Conservation (phyloP, 2,113 vertebrate genomes). For the Climacteris rufus region DNA sequence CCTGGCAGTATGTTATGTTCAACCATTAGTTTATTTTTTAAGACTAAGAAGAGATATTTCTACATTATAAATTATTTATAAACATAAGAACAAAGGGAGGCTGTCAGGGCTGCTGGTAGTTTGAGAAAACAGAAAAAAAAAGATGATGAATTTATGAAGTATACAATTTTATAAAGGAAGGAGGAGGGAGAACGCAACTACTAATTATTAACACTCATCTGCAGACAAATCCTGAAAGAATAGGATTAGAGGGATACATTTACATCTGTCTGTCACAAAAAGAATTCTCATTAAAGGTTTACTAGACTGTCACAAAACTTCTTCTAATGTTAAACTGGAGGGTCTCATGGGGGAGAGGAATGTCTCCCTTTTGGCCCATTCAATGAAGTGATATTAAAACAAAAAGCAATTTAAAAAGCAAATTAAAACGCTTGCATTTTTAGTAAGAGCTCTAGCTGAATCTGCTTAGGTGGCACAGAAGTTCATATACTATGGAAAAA, state of each 20-base stretch:
- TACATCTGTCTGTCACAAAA: conserved; percentile 76
- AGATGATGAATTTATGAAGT: conserved; percentile 71
- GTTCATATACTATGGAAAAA: background rate
- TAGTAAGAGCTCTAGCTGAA: background rate
- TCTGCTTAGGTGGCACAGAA: conserved; percentile 2
- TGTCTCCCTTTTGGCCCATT: background rate
- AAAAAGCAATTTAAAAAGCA: background rate
- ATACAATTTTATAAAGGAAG: conserved; percentile 68
- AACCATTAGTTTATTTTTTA: conserved; percentile 82
- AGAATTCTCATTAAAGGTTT: conserved; percentile 76
- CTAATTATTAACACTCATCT: conserved; percentile 79
- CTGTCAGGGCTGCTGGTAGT: conserved; percentile 74
- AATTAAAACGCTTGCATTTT: background rate
- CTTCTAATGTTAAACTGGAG: conserved; percentile 62
- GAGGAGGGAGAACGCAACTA: conserved; percentile 52
- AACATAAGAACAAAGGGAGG: conserved; percentile 78
- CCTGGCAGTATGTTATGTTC: conserved; percentile 72
- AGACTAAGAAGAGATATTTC: conserved; percentile 80
- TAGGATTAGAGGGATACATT: conserved; percentile 77
- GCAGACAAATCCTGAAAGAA: conserved; percentile 72
- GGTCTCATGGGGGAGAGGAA: background rate
- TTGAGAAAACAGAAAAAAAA: conserved; percentile 68
- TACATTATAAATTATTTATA: conserved; percentile 82
- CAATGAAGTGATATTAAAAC: background rate
- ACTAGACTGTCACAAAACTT: conserved; percentile 72